phyloP scores from a whole-genome alignment of 2,113 vertebrate genomes.

The Chionomys nivalis region DNA sequence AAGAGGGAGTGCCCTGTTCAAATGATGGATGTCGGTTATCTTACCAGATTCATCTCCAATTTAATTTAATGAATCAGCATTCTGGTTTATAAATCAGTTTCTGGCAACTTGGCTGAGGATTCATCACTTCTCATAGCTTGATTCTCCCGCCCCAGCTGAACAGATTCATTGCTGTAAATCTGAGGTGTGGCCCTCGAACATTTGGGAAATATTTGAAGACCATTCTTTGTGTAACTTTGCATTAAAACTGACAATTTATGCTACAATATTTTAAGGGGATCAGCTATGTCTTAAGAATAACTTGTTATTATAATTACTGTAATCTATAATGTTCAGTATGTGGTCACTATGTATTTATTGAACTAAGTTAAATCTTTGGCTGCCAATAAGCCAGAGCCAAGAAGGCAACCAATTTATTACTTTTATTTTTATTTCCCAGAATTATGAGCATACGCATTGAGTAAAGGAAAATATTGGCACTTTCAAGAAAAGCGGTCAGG shows the following conservation, averaged over 20 bases:
- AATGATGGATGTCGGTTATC: slow-evolving; percentile 70
- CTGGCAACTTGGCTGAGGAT: slow-evolving; percentile 62
- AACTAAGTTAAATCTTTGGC: background rate
- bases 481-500: slow-evolving; percentile 24
- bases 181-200: background rate
- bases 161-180: slow-evolving; percentile 62
- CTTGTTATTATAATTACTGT: background rate
- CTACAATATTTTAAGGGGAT: slow-evolving; percentile 49
- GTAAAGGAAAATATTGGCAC: background rate
- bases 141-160: background rate
- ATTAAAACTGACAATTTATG: slow-evolving; percentile 20
- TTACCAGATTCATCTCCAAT: slow-evolving; percentile 64
- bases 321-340: background rate
- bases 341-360: background rate
- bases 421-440: slow-evolving; percentile 29
- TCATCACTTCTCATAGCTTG: slow-evolving; percentile 56
- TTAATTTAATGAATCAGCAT: slow-evolving; percentile 75
- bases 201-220: slow-evolving; percentile 48
- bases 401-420: background rate
- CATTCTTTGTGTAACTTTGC: slow-evolving; percentile 33
- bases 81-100: slow-evolving; percentile 71
- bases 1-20: slow-evolving; percentile 62
- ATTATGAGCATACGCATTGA: background rate
- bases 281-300: slow-evolving; percentile 46
- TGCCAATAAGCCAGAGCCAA: slow-evolving; percentile 26